These are phyloP conservation scores for Aurelia coerulea DNA, from an alignment of 30 jellyfish, hydroid and myxozoan species.

Conservation along the genomic window DNA sequence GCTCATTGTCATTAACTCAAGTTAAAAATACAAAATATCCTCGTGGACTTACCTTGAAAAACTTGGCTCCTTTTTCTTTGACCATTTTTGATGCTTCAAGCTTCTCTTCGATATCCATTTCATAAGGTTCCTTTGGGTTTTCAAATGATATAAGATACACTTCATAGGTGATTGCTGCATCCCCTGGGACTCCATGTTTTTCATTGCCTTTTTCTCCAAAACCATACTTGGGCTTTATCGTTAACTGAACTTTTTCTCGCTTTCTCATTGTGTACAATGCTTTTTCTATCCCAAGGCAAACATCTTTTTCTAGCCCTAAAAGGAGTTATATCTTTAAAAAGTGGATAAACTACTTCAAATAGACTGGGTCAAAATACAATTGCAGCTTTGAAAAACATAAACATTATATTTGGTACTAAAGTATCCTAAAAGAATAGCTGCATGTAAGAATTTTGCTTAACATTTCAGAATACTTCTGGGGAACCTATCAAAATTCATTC, in stretches of 20 bases:
- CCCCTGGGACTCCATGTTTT: conserved; percentile 76
- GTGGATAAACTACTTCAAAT: no score
- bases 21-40: no score
- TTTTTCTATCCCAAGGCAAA: conserved; percentile 81
- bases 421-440: no score
- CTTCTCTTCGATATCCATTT: conserved; percentile 86
- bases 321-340: no score
- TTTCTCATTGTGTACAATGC: conserved; percentile 90
- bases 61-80: conserved; percentile 68
- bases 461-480: no score
- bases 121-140: conserved; percentile 83
- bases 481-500: no score
- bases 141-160: conserved; percentile 76
- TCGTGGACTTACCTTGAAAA: conserved; percentile 38
- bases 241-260: conserved; percentile 70
- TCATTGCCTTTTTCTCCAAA: conserved; percentile 78
- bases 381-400: no score
- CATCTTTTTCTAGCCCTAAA: conserved; percentile 65
- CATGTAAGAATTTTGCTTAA: no score
- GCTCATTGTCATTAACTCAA: no score
- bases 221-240: conserved; percentile 67
- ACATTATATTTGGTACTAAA: no score
- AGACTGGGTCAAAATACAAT: no score
- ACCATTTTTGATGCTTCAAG: conserved; percentile 62
- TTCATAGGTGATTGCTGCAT: conserved; percentile 88